phyloP scores from a whole-genome alignment of 2,113 vertebrate genomes.

The Panurus biarmicus region DNA sequence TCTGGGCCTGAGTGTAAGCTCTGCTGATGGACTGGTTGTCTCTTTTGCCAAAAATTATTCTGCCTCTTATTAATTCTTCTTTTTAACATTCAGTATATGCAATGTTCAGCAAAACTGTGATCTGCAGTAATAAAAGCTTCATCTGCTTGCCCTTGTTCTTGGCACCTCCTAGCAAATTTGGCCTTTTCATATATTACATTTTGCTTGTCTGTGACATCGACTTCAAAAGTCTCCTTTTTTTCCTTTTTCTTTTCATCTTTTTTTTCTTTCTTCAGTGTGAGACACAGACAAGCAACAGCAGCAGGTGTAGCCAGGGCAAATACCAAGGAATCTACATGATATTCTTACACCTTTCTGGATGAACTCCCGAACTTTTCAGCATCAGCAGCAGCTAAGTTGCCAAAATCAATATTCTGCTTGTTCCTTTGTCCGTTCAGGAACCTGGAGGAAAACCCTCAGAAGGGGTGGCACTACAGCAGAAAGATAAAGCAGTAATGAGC shows the following conservation, averaged over 20 bases:
- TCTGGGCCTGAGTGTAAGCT: not conserved
- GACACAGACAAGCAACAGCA: not conserved
- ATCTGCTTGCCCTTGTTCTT: constrained; percentile 32
- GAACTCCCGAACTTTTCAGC: not conserved
- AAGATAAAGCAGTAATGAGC: not conserved
- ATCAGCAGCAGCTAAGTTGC: not conserved
- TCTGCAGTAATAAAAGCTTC: constrained; percentile 49
- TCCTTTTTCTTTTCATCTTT: not conserved
- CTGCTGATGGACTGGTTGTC: constrained; percentile 2
- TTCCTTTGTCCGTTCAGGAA: not conserved
- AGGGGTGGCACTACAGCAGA: not conserved
- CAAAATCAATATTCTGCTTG: not conserved
- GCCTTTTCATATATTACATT: constrained; percentile 36
- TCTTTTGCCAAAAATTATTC: constrained; percentile 23
- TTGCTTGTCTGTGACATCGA: not conserved
- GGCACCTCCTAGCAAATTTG: constrained; percentile 31
- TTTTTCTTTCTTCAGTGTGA: not conserved
- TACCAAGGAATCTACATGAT: not conserved
- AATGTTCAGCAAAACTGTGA: constrained; percentile 54
- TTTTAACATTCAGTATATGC: constrained; percentile 35
- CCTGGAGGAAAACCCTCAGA: not conserved
- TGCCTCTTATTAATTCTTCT: constrained; percentile 37
- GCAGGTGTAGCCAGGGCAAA: not conserved
- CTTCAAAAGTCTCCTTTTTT: not conserved
- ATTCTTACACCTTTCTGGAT: not conserved